A percentile compares a stretch with the other conserved stretches of the same genome.
These are phyloP conservation scores for Melopsittacus undulatus DNA, from an alignment of 2,797 vertebrate species.

Conservation along the genomic window DNA sequence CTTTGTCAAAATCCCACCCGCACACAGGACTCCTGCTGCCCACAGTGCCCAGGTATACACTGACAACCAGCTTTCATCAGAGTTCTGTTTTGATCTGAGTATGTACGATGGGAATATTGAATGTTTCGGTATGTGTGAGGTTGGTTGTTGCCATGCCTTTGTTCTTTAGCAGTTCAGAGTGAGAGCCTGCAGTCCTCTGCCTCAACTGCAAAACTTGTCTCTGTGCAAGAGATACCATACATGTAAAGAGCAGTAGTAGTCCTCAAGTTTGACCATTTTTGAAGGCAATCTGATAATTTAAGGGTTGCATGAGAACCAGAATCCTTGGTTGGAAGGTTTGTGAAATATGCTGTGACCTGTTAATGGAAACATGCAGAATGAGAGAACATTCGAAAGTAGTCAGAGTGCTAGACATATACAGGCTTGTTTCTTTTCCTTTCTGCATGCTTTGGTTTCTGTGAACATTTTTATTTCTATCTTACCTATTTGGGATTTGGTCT, in stretches of 20 bases:
- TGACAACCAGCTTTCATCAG: background rate
- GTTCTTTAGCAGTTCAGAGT: background rate
- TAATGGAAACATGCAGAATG: background rate
- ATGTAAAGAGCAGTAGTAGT: background rate
- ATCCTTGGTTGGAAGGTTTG: background rate
- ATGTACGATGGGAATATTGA: background rate
- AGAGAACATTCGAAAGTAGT: background rate
- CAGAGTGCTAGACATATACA: background rate
- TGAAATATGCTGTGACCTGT: background rate
- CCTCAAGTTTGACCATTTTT: background rate
- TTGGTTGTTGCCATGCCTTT: background rate
- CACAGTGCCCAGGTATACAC: conserved; percentile 84
- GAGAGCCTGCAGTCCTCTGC: background rate
- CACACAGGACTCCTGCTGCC: conserved; percentile 89
- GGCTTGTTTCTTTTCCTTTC: background rate
- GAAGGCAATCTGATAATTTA: background rate
- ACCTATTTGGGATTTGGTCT: background rate
- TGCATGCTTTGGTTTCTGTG: background rate
- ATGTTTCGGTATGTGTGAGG: background rate
- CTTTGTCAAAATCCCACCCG: conserved; percentile 88
- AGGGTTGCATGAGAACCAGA: background rate
- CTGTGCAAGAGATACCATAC: background rate
- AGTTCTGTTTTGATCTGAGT: background rate
- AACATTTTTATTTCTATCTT: background rate
- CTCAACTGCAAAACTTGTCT: background rate